Evolutionary conservation across 2,113 vertebrate species (phyloP).

Genomic region (Cyanoliseus patagonus): DNA sequence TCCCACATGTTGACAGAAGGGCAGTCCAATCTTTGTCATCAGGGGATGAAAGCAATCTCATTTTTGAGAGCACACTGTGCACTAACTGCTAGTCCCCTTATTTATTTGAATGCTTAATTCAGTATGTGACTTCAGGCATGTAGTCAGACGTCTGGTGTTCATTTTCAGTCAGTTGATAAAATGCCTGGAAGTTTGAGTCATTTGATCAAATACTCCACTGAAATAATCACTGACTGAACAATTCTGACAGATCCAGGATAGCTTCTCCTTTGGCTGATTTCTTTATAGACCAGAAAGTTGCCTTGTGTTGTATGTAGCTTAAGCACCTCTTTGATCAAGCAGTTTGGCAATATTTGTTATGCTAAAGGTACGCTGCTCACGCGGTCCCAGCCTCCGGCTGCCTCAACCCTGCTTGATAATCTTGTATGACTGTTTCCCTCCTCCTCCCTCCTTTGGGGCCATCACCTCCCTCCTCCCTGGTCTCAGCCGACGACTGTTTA

Average conservation of each 20-base stretch:
- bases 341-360: background rate
- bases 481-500: background rate
- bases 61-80: background rate
- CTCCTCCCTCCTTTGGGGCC: background rate
- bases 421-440: background rate
- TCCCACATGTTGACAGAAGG: background rate
- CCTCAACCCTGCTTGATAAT: background rate
- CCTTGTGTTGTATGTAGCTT: background rate
- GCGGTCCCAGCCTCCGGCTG: background rate
- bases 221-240: slow-evolving; percentile 45
- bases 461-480: background rate
- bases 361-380: background rate
- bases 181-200: slow-evolving; percentile 55
- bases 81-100: background rate
- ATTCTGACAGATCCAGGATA: background rate
- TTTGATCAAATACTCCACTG: slow-evolving; percentile 46
- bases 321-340: slow-evolving; percentile 27
- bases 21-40: background rate
- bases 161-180: slow-evolving; percentile 58
- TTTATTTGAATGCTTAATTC: slow-evolving; percentile 51
- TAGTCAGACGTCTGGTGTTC: slow-evolving; percentile 32
- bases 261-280: slow-evolving; percentile 9
- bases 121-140: slow-evolving; percentile 23
- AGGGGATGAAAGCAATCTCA: background rate
- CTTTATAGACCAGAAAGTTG: slow-evolving; percentile 17